Base-by-base conservation (phyloP, 1,140 invertebrate genomes). In the Meloidogyne hapla region DNA sequence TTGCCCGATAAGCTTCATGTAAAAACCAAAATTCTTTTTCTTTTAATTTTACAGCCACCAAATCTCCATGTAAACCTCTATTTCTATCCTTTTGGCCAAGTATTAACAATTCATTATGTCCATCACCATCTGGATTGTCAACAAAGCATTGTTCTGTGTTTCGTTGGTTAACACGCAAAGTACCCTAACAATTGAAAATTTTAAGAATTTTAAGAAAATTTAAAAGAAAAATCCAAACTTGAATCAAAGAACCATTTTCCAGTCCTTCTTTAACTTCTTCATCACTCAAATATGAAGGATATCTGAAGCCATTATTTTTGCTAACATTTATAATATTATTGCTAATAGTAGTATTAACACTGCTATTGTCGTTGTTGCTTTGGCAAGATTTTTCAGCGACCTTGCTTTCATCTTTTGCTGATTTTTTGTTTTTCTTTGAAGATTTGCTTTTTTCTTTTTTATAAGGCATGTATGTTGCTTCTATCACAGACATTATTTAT, bases 61-160 rank as follows among this genome's bases (percentile, higher is more conserved):
- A 61, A 70, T 82, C 80, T 10, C 82, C 80, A 62, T 83, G 62
- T 23, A 82, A 73, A 15, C 79, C 81, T 18, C 80, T 80, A 65
- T 82, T 82, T 21, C 81, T 26, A 61, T 82, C 80, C 23, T 83
- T 75, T 3, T 61, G 2, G 13, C 81, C 81, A 26, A 82, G 70
- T 23, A 82, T 72, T n/a, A 82, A 10, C 26, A 82, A 61, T 62
- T 81, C 80, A 23, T 18, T 28, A 2, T 65, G 69, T 21, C 56
- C 76, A 56, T 81, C 74, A 33, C 70, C 76, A 9, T 76, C 74
- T 9, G 76, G 76, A 38, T 83, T 80, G 62, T 81, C 79, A 38
- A 82, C 62, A 70, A 64, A 82, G 18, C 78, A 45, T 71, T 82
- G 81, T 61, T 82, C 80, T 38, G 66, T 84, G 61, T 82, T 82